Evolutionary conservation across 2,113 vertebrate species (phyloP).

Genomic region (Sphyrna mokarran): DNA sequence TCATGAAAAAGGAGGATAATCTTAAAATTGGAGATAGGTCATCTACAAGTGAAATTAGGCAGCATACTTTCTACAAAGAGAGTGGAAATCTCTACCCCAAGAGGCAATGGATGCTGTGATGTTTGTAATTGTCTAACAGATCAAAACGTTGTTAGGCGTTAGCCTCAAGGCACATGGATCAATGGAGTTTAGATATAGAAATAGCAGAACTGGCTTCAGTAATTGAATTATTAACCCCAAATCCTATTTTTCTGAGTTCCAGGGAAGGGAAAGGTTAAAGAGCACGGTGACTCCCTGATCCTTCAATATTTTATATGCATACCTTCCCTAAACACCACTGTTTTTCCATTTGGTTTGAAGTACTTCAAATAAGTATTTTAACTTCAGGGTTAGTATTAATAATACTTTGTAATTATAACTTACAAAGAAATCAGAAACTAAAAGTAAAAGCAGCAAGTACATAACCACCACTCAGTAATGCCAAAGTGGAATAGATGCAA

Average conservation of each 20-base stretch:
- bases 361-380: too few relatives aligned
- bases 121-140: neutral
- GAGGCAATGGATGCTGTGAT: neutral
- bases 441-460: neutral
- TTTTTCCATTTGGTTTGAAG: too few relatives aligned
- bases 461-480: neutral
- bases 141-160: neutral
- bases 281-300: neutral
- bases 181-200: neutral
- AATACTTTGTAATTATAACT: neutral
- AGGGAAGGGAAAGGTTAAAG: neutral
- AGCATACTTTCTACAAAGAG: neutral
- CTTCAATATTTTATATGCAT: neutral
- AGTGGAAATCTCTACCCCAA: neutral
- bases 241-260: neutral
- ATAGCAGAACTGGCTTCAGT: neutral
- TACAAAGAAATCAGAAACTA: neutral
- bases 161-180: neutral
- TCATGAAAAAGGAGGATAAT: neutral
- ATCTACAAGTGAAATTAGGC: neutral
- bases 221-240: neutral
- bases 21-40: neutral
- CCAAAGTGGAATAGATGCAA: neutral
- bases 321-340: neutral
- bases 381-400: neutral